These are phyloP conservation scores for Rhinogobius similis DNA, from an alignment of 2,113 vertebrate species.

Conservation along the genomic window DNA sequence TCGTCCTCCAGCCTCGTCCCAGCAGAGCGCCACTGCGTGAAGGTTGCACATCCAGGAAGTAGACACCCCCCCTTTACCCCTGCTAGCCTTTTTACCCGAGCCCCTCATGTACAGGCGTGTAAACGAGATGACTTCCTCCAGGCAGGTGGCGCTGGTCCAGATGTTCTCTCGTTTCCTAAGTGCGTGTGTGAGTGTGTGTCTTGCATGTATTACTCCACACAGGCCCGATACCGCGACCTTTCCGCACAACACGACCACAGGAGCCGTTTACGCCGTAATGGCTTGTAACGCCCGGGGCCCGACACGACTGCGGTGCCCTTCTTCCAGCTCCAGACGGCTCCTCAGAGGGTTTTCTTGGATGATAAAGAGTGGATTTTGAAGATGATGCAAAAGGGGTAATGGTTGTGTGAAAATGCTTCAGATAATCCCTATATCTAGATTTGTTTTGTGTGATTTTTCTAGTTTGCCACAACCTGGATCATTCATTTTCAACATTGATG, in stretches of 20 bases:
- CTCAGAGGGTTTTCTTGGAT: constrained; percentile 20
- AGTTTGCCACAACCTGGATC: too few species aligned
- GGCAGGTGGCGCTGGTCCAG: constrained; percentile 77
- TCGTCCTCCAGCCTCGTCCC: constrained; percentile 68
- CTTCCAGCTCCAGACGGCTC: constrained; percentile 67
- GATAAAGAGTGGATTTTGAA: background rate
- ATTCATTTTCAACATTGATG: too few species aligned
- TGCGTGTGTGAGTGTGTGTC: constrained; percentile 48
- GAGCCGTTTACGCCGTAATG: constrained; percentile 80
- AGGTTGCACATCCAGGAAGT: constrained; percentile 75
- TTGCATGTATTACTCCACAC: constrained; percentile 60
- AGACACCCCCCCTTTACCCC: constrained; percentile 60
- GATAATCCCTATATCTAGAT: too few species aligned
- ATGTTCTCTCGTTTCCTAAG: constrained; percentile 72
- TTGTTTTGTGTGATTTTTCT: too few species aligned
- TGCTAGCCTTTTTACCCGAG: constrained; percentile 40
- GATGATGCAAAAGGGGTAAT: background rate
- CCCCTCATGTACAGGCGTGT: constrained; percentile 63
- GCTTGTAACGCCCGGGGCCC: constrained; percentile 78
- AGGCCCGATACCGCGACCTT: constrained; percentile 66
- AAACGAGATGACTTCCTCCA: constrained; percentile 80
- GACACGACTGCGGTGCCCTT: constrained; percentile 75
- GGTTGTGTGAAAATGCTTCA: too few species aligned
- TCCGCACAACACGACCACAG: constrained; percentile 67
- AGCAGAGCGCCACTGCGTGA: constrained; percentile 68